Evolutionary conservation across 2,888 invertebrate genomes (phyloP), one percentile per base, ranked within the genome.

Genomic region (Micropterix aruncella): DNA sequence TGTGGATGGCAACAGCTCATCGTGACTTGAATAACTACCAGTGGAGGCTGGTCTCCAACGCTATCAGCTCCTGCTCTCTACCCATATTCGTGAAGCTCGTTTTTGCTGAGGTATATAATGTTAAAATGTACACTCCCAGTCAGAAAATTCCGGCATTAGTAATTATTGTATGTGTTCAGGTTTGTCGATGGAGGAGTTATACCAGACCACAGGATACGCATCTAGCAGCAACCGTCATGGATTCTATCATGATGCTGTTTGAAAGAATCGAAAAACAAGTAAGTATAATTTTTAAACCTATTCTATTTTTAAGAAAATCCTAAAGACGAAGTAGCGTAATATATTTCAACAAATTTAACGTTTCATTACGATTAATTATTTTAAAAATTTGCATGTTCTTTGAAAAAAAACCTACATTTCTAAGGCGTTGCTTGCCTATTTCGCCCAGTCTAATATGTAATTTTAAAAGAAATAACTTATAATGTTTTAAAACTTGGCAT

Each of bases 31-130:
- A 86, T 38, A 90, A 92, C 57, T 90, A 89, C 59, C 96, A 96
- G 57, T 95, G 94, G 94, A 79, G 88, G 36, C 64, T 95, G 43
- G 96, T 96, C 1, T 87, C 91, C 14, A 94, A 93, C 56, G 94
- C 93, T 0, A 89, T 96, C 27, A 81, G 81, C 12, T 84, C 88
- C 56, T 96, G 96, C 58, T 95, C 95, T 1, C 65, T 96, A 43
- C 96, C 97, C 0, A 91, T 99, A 49, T 97, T 95, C 59, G 93
- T 97, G 0, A 97, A 97, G 65, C 69, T 99, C 38, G 94, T 97
- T 0, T 95, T 93, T 63, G 97, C 96, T 12, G 96, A 97, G 68
- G 69, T 68, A 52, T n/a, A n/a, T n/a, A n/a, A n/a, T n/a, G n/a
- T n/a, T n/a, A n/a, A n/a, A n/a, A n/a, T n/a, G n/a, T n/a, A n/a